These are phyloP conservation scores for Notodonta ziczac DNA, from an alignment of 2,888 invertebrate genomes.

Conservation along the genomic window DNA sequence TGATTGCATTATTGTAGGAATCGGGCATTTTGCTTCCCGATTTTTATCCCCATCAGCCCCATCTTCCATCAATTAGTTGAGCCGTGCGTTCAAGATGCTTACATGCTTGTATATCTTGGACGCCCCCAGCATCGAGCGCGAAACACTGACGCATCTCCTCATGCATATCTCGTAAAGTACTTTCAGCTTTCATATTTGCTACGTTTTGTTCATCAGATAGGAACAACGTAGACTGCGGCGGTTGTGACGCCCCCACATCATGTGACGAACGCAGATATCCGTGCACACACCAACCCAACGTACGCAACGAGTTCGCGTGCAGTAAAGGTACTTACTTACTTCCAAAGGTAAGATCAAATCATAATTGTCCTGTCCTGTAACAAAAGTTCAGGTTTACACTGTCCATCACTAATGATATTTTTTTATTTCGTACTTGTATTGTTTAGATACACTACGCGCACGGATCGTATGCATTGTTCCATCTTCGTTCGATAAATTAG, in stretches of 20 bases:
- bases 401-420: constrained; percentile 15
- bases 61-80: constrained; percentile 20
- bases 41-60: constrained; percentile 36
- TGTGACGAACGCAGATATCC: constrained; percentile 14
- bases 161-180: constrained; percentile 3
- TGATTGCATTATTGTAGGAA: constrained; percentile 20
- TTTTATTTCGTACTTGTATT: constrained; percentile 24
- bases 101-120: constrained; percentile 7
- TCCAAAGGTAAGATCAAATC: constrained; percentile 33
- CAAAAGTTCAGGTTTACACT: constrained; percentile 34
- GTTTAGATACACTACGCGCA: constrained; percentile 27
- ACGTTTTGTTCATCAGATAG: background rate
- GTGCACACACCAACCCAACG: constrained; percentile 34
- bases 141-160: constrained; percentile 9
- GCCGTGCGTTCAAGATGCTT: constrained; percentile 26
- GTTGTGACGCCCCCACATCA: background rate
- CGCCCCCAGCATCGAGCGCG: constrained; percentile 7
- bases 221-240: background rate
- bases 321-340: constrained; percentile 25
- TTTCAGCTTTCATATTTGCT: background rate
- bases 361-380: constrained; percentile 45
- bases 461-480: constrained; percentile 16
- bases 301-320: constrained; percentile 20
- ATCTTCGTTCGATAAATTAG: constrained; percentile 20
- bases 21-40: constrained; percentile 21